Conservation (phyloP, 2,797 vertebrate species). For the Onychomys torridus region DNA sequence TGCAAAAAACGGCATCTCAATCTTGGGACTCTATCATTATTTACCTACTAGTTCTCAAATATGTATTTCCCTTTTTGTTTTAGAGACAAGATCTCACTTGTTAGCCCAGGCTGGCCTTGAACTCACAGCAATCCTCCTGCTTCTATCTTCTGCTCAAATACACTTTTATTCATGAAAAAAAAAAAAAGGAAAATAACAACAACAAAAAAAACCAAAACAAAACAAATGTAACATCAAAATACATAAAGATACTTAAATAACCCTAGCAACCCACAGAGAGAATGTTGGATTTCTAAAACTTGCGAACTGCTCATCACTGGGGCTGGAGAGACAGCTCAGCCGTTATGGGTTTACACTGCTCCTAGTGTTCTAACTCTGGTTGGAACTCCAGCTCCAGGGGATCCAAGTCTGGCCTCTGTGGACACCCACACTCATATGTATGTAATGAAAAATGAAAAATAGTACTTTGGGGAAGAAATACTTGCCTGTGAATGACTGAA, state of each 20-base stretch:
- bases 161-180: conserved; percentile 28
- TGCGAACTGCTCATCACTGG: background rate
- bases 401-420: background rate
- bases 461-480: background rate
- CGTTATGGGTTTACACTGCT: background rate
- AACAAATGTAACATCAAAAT: background rate
- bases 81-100: background rate
- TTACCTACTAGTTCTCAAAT: conserved; percentile 56
- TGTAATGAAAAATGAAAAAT: background rate
- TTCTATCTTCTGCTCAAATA: background rate
- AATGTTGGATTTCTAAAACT: background rate
- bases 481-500: background rate
- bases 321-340: too few species aligned
- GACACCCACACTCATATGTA: background rate
- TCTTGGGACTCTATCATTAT: conserved; percentile 54
- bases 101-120: background rate
- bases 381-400: background rate
- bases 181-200: background rate
- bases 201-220: background rate
- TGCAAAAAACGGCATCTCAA: conserved; percentile 17
- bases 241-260: conserved; percentile 28
- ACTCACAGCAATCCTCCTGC: too few species aligned
- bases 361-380: background rate
- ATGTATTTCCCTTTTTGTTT: conserved; percentile 17
- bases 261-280: background rate